A percentile compares a stretch with the other conserved stretches of the same genome.
These are phyloP conservation scores for Chionis minor DNA, from an alignment of 2,113 vertebrate genomes.

Conservation along the genomic window DNA sequence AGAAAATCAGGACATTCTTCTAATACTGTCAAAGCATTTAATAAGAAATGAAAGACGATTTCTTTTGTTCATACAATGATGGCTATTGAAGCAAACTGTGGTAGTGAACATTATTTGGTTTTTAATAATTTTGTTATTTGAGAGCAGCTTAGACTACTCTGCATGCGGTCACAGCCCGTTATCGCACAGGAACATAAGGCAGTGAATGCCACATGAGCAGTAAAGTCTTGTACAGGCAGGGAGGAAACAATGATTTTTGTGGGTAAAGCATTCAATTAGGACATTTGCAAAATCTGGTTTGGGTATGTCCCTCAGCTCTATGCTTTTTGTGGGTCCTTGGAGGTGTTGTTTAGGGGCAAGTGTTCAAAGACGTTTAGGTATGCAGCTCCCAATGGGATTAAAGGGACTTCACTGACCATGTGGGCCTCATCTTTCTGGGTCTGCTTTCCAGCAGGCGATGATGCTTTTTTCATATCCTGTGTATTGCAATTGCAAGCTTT, in stretches of 20 bases:
- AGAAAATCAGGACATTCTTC: background rate
- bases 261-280: background rate
- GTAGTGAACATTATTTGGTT: background rate
- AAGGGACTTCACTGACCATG: background rate
- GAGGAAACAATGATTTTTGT: background rate
- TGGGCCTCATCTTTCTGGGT: background rate
- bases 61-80: constrained; percentile 33
- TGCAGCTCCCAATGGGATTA: fast-evolving
- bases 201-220: background rate
- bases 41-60: constrained; percentile 19
- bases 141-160: constrained; percentile 7
- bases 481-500: background rate
- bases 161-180: background rate
- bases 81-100: background rate
- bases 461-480: background rate
- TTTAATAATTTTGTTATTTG: constrained; percentile 28
- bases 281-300: background rate
- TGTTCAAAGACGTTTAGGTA: background rate
- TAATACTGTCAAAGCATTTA: constrained; percentile 36
- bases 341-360: background rate
- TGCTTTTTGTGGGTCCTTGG: background rate
- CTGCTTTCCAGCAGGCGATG: background rate
- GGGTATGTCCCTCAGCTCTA: background rate
- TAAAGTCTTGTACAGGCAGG: background rate
- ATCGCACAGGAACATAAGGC: background rate